Evolutionary conservation across 2,888 invertebrate species (phyloP).

Genomic region (Drosophila neotestacea): DNA sequence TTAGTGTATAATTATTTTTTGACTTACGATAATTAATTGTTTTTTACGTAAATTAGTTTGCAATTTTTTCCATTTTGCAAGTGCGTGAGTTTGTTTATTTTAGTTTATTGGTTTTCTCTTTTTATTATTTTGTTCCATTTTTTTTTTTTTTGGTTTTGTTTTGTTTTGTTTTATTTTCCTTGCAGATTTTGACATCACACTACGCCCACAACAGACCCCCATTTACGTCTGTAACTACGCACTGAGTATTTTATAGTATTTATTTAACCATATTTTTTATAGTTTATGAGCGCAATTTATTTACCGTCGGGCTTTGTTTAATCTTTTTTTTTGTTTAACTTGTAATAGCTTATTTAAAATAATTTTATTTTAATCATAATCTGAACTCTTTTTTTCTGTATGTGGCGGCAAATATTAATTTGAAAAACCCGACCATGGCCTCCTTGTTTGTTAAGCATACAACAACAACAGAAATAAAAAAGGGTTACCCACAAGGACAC

Average conservation of each 20-base stretch:
- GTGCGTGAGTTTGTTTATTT: conserved; percentile 62
- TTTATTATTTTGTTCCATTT: conserved; percentile 35
- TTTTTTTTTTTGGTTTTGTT: conserved; percentile 32
- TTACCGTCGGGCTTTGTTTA: conserved; percentile 25
- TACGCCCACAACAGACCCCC: conserved; percentile 19
- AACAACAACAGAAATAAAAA: conserved; percentile 49
- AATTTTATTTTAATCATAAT: conserved; percentile 45
- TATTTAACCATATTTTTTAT: conserved; percentile 33
- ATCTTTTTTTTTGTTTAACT: conserved; percentile 36
- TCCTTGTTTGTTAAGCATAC: conserved; percentile 45
- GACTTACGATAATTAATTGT: conserved; percentile 76
- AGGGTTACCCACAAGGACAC: conserved; percentile 55
- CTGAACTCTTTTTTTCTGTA: conserved; percentile 25
- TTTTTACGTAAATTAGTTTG: conserved; percentile 62
- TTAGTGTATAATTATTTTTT: conserved; percentile 71
- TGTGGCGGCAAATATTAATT: conserved; percentile 33
- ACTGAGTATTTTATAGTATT: conserved; percentile 34
- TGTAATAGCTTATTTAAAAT: conserved; percentile 40
- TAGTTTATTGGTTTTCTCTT: conserved; percentile 58
- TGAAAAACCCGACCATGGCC: conserved; percentile 30
- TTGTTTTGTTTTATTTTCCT: conserved; percentile 30
- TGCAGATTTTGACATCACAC: conserved; percentile 36
- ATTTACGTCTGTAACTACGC: conserved; percentile 2
- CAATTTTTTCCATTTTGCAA: conserved; percentile 46
- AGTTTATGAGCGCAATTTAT: conserved; percentile 31